Evolutionary conservation across 2,888 invertebrate species (phyloP).

Genomic region (Eristalis pertinax): DNA sequence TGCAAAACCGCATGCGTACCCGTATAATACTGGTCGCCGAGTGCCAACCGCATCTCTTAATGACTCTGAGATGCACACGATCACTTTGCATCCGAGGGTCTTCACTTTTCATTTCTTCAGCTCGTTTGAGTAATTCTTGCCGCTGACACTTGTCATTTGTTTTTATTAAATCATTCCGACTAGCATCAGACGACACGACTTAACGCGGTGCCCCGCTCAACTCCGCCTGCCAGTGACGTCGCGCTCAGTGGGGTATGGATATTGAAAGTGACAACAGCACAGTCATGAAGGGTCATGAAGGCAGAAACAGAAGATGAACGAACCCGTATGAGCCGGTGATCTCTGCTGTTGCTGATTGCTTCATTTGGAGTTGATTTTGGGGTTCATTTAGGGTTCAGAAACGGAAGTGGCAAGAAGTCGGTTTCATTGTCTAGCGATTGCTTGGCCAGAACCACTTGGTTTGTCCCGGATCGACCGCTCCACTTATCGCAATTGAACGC

Average conservation of each 20-base stretch:
- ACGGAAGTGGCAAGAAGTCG: not conserved
- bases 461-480: not conserved
- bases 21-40: conserved; percentile 21
- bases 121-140: conserved; percentile 41
- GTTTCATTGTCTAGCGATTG: not conserved
- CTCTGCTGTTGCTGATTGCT: conserved; percentile 48
- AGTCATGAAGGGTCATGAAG: too few relatives aligned
- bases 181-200: conserved; percentile 31
- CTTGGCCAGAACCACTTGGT: not conserved
- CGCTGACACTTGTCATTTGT: conserved; percentile 65
- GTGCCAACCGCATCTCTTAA: conserved; percentile 21
- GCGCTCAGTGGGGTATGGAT: conserved; percentile 14
- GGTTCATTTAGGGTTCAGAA: not conserved
- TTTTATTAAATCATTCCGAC: conserved; percentile 65
- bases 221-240: conserved; percentile 19
- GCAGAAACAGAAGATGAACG: conserved; percentile 32
- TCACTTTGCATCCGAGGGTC: not conserved
- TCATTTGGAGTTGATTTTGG: conserved; percentile 18
- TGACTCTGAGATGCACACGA: conserved; percentile 23
- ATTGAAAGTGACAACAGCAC: conserved; percentile 35
- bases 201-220: not conserved
- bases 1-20: conserved; percentile 6
- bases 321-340: conserved; percentile 37
- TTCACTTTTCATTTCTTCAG: conserved; percentile 4
- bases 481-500: not conserved